Evolutionary conservation across 2,113 vertebrate genomes (phyloP).

Genomic region (Sturnira hondurensis): DNA sequence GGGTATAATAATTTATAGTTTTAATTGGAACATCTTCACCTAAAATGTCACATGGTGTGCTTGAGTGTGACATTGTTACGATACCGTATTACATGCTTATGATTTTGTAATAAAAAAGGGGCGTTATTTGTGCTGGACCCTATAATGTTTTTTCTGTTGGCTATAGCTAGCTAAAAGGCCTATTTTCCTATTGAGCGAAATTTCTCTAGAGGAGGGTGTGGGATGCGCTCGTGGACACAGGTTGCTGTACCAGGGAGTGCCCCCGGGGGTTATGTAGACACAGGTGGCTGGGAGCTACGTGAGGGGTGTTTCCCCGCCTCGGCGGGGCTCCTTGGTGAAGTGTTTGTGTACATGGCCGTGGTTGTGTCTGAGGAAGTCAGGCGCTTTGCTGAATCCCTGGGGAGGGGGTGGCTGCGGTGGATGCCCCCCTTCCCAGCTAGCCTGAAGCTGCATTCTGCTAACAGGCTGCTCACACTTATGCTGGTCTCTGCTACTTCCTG

Average conservation of each 20-base stretch:
- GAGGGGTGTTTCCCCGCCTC: background rate
- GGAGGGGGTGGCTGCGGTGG: background rate
- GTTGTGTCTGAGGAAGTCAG: background rate
- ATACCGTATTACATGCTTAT: too few relatives aligned
- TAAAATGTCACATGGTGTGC: too few relatives aligned
- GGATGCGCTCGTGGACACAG: too few relatives aligned
- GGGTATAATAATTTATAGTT: too few relatives aligned
- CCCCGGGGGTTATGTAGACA: background rate
- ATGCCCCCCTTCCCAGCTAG: background rate
- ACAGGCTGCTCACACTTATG: background rate
- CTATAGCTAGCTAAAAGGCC: background rate
- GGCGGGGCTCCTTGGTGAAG: background rate
- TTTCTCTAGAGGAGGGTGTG: background rate
- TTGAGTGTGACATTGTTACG: too few relatives aligned
- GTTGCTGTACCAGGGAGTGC: background rate
- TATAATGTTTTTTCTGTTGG: background rate
- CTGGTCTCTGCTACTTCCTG: conserved; percentile 47
- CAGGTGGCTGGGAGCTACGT: background rate
- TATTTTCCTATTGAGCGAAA: background rate
- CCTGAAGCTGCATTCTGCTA: background rate
- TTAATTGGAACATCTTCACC: too few relatives aligned
- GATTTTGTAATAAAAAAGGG: too few relatives aligned
- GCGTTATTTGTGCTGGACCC: too few relatives aligned
- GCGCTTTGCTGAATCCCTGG: background rate
- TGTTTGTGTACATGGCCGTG: background rate